phyloP scores from a whole-genome alignment of 2,888 invertebrate species.

The Lamproptera curius region DNA sequence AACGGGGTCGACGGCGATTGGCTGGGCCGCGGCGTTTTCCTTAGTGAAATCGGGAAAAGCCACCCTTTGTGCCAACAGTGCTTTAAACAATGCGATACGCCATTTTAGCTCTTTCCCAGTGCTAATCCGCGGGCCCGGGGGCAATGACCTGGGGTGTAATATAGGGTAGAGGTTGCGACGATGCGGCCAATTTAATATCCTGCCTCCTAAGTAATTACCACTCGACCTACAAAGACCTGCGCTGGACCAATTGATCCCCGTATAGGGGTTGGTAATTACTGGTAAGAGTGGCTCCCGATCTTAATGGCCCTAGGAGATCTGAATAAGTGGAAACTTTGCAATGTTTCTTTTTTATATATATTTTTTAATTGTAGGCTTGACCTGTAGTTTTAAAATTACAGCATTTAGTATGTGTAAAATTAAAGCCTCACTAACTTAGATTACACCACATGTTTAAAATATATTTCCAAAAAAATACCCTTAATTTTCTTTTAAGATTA shows the following conservation, averaged over 20 bases:
- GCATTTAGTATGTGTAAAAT: too few species aligned
- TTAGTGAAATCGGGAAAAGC: slow-evolving; percentile 61
- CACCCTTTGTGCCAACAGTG: slow-evolving; percentile 58
- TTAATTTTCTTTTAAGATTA: too few species aligned
- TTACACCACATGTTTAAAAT: too few species aligned
- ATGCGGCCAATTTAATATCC: background rate
- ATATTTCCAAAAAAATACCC: too few species aligned
- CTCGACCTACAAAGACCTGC: slow-evolving; percentile 15
- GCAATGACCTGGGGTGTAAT: slow-evolving; percentile 50
- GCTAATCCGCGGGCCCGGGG: slow-evolving; percentile 60
- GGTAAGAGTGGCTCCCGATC: too few species aligned
- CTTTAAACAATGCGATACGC: slow-evolving; percentile 60
- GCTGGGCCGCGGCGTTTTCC: slow-evolving; percentile 50
- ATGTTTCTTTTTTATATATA: too few species aligned
- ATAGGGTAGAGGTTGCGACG: slow-evolving; percentile 9
- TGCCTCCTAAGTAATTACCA: slow-evolving; percentile 10
- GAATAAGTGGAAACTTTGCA: too few species aligned
- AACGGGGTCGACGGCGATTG: slow-evolving; percentile 50
- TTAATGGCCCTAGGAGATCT: too few species aligned
- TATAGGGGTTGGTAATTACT: too few species aligned
- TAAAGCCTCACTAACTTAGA: too few species aligned
- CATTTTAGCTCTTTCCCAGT: slow-evolving; percentile 57
- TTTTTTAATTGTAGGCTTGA: too few species aligned
- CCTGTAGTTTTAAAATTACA: too few species aligned
- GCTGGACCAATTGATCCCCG: background rate